Percentiles rank a stretch among this genome's conserved stretches.
phyloP scores from a whole-genome alignment of 2,797 vertebrate species.

The Ptychadena robeensis region DNA sequence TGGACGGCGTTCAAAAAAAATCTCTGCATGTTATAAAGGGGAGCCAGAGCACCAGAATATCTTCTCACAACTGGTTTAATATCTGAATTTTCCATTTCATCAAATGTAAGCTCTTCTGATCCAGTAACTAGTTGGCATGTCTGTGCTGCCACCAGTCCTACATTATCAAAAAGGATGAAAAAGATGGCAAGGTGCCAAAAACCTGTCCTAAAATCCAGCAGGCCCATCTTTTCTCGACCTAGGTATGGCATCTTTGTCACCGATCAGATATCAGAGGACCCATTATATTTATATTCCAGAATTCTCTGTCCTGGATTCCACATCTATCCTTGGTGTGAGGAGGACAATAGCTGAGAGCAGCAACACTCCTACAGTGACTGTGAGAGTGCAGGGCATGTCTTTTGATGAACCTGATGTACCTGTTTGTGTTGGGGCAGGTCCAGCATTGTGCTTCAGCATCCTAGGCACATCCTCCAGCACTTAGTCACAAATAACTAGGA shows the following conservation, averaged over 20 bases:
- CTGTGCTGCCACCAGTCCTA: constrained; percentile 10
- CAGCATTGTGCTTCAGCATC: constrained; percentile 29
- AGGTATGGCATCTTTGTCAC: not conserved
- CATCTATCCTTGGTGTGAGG: not conserved
- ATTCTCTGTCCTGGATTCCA: not conserved
- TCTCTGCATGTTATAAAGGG: constrained; percentile 71
- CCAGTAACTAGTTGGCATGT: constrained; percentile 61
- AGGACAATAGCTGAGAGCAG: not conserved
- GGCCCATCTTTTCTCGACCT: not conserved
- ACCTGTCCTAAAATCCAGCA: not conserved
- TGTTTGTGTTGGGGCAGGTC: constrained; percentile 48
- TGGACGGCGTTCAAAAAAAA: constrained; percentile 74
- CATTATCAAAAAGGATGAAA: constrained; percentile 4
- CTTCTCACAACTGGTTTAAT: constrained; percentile 66
- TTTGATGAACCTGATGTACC: constrained; percentile 47
- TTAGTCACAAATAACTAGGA: constrained; percentile 36
- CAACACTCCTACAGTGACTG: constrained; percentile 17
- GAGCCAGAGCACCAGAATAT: constrained; percentile 67
- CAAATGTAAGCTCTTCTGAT: constrained; percentile 64
- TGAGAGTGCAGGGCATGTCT: constrained; percentile 11
- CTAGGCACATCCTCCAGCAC: constrained; percentile 13
- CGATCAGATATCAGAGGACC: not conserved
- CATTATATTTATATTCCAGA: not conserved
- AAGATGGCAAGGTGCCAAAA: not conserved
- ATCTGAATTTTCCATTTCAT: constrained; percentile 61